Percentiles rank a stretch among this genome's conserved stretches.
These are phyloP conservation scores for Hucho hucho DNA, from an alignment of 2,113 vertebrate genomes.

Conservation along the genomic window DNA sequence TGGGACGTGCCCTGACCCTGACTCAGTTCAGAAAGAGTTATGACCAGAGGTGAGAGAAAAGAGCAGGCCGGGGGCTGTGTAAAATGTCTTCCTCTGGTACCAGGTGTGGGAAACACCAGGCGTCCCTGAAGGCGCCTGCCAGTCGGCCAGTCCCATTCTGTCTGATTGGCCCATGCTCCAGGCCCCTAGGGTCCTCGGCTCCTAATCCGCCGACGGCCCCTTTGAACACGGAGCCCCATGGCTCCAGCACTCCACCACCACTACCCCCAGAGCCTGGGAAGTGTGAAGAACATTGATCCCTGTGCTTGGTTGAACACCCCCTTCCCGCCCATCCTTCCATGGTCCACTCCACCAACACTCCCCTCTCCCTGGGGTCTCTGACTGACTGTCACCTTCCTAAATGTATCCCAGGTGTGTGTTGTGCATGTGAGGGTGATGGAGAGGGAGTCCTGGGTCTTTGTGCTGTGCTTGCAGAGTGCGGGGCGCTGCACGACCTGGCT, in stretches of 20 bases:
- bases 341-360: not conserved
- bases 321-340: not conserved
- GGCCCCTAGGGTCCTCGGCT: not conserved
- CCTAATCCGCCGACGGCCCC: not conserved
- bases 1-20: constrained; percentile 23
- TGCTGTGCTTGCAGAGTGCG: constrained; percentile 62
- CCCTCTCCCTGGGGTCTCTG: constrained; percentile 48
- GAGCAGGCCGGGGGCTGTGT: constrained; percentile 48
- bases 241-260: not conserved
- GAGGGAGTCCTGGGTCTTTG: constrained; percentile 60
- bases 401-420: constrained; percentile 70
- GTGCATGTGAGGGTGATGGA: constrained; percentile 60
- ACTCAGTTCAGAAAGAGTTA: constrained; percentile 36
- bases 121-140: constrained; percentile 44
- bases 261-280: not conserved
- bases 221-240: constrained; percentile 4
- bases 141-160: constrained; percentile 44
- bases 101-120: constrained; percentile 63
- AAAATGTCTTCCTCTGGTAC: constrained; percentile 58
- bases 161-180: not conserved
- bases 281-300: constrained; percentile 31
- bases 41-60: constrained; percentile 40
- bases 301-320: not conserved
- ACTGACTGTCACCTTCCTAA: constrained; percentile 67
- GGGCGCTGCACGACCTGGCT: constrained; percentile 36